Base-by-base conservation (phyloP, 2,888 invertebrate genomes). In the Chromoteleia sp. region DNA sequence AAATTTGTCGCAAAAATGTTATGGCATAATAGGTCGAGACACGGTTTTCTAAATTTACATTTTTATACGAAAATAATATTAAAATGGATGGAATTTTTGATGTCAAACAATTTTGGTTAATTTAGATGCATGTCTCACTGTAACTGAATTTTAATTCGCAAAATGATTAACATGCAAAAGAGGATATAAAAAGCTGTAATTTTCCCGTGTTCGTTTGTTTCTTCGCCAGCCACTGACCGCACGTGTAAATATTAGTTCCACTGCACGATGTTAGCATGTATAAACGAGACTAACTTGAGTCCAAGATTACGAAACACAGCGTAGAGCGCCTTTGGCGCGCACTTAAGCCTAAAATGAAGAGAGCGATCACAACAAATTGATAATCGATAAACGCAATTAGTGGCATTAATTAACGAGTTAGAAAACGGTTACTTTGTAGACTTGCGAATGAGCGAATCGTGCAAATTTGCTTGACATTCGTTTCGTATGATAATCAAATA, bases 201-300 rank as follows among this genome's bases (percentile, higher is more conserved):
- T 25, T 25, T 25, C 3, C 25, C 25, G 25, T 25, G 25, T 59
- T 50, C 3, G 7, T 52, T n/a, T 15, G 12, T 29, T 58, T 45
- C 14, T 29, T 59, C 48, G 70, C 50, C 80, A 58, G 61, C 30
- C 75, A 30, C 67, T 67, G 65, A 83, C 81, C 84, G 78, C 45
- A 59, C 81, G 82, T 85, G 86, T 86, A 87, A 86, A 87, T 87
- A 87, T 84, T 83, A 84, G 85, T 87, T 82, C 83, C 48, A 39
- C 50, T 74, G 65, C 65, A 65, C 48, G 33, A 39, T 73, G 36
- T 63, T 59, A 76, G 63, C 54, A 58, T 82, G 58, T 63, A 73
- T 75, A 75, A 82, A 84, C 71, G 76, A 77, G 45, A 67, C 63
- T 79, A 65, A 70, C 54, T 54, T 65, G 67, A 54, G 71, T 75